These are phyloP conservation scores for Dorcus parallelipipedus DNA, from an alignment of 2,888 invertebrate genomes.

Conservation along the genomic window DNA sequence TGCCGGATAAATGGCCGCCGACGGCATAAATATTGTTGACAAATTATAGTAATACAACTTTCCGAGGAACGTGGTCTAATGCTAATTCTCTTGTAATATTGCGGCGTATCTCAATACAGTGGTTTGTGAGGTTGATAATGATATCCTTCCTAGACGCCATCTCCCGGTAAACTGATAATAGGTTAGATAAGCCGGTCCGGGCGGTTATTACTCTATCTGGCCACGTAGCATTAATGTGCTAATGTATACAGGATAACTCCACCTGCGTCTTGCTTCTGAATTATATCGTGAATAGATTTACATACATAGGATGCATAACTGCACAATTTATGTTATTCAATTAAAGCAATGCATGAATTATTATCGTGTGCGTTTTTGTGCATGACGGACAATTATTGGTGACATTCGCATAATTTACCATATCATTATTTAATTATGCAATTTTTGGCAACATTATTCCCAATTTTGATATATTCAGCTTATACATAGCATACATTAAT, in stretches of 20 bases:
- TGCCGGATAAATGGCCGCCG: too few species aligned
- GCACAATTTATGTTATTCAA: slow-evolving; percentile 2
- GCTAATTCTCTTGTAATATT: slow-evolving; percentile 1
- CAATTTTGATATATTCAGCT: too few species aligned
- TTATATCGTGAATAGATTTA: slow-evolving; percentile 18
- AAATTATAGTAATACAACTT: background rate
- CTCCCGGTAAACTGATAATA: slow-evolving; percentile 42
- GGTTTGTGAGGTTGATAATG: slow-evolving; percentile 41
- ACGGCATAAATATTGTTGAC: background rate
- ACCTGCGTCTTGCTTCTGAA: slow-evolving; percentile 30
- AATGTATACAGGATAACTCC: slow-evolving; percentile 34
- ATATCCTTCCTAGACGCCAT: slow-evolving; percentile 41
- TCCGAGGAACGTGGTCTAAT: background rate
- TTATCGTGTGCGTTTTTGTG: background rate
- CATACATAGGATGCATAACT: slow-evolving; percentile 11
- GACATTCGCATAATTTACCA: too few species aligned
- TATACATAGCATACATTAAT: too few species aligned
- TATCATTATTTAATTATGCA: too few species aligned
- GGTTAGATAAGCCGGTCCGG: slow-evolving; percentile 36
- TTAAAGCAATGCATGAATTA: background rate
- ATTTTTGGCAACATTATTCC: too few species aligned
- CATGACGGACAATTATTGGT: too few species aligned
- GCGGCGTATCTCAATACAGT: slow-evolving; percentile 11
- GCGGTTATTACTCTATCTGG: slow-evolving; percentile 32
- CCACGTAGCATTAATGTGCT: slow-evolving; percentile 36